Evolutionary conservation across 2,797 vertebrate species (phyloP).

Genomic region (Hybognathus amarus): DNA sequence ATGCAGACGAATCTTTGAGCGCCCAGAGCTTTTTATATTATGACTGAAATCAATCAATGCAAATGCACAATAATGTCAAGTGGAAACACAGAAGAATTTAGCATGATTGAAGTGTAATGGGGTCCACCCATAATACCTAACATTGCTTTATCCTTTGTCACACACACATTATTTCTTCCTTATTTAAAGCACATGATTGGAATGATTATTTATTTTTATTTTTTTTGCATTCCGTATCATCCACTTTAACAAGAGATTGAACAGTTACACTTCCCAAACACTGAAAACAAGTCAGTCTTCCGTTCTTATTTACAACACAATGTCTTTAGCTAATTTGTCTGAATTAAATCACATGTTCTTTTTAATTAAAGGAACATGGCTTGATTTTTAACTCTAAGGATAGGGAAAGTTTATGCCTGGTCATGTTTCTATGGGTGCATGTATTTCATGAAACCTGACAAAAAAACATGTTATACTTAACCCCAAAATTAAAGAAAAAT

Average conservation of each 20-base stretch:
- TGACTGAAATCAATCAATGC: not conserved
- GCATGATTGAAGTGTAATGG: not conserved
- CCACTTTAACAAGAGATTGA: not conserved
- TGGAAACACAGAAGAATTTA: not conserved
- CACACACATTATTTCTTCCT: not conserved
- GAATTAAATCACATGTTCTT: not conserved
- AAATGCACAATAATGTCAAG: not conserved
- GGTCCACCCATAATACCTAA: not conserved
- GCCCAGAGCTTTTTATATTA: slow-evolving; percentile 5
- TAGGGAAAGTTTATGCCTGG: not conserved
- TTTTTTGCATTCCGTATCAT: slow-evolving; percentile 10
- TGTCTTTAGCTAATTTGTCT: not conserved
- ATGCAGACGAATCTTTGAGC: not conserved
- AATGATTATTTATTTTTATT: not conserved
- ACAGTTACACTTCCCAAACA: slow-evolving; percentile 10
- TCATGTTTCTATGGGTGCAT: not conserved
- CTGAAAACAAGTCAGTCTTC: not conserved
- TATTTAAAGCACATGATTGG: not conserved
- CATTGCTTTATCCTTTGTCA: not conserved
- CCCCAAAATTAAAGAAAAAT: not conserved
- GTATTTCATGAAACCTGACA: not conserved
- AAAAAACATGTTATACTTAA: not conserved
- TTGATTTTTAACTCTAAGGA: not conserved
- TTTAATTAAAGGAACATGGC: not conserved
- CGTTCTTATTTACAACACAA: not conserved